phyloP scores from a whole-genome alignment of 2,888 invertebrate genomes.

The Thecocarcelia acutangulata region DNA sequence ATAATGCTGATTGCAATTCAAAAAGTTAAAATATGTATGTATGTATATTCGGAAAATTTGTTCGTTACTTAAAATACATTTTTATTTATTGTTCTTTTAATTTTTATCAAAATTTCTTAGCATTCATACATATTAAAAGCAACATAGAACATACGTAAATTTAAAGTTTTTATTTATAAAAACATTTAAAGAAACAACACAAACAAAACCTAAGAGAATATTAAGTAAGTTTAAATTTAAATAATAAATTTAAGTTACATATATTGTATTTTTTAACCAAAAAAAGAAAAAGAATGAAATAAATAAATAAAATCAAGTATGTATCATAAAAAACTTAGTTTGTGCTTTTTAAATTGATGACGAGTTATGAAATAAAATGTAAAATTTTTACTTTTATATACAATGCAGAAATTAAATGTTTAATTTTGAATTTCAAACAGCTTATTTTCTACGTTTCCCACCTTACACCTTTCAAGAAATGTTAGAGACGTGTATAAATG shows the following conservation, averaged over 20 bases:
- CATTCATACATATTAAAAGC: constrained; percentile 52
- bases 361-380: no score
- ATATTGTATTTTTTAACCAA: background rate
- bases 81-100: background rate
- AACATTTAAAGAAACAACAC: constrained; percentile 23
- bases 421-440: no score
- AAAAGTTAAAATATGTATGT: constrained; percentile 6
- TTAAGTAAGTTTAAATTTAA: constrained; percentile 18
- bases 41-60: constrained; percentile 7
- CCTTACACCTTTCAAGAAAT: no score
- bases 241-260: constrained; percentile 27
- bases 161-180: constrained; percentile 8
- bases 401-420: no score
- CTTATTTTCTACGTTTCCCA: no score
- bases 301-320: background rate
- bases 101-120: background rate
- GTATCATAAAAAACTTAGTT: background rate
- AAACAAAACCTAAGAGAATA: constrained; percentile 40
- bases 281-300: background rate
- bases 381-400: no score
- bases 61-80: constrained; percentile 37
- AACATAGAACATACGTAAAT: constrained; percentile 40
- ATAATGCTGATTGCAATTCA: background rate
- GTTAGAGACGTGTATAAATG: no score
- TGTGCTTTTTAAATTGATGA: no score